Evolutionary conservation across 1,140 invertebrate genomes (phyloP).

Genomic region (Bombus difficillimus): DNA sequence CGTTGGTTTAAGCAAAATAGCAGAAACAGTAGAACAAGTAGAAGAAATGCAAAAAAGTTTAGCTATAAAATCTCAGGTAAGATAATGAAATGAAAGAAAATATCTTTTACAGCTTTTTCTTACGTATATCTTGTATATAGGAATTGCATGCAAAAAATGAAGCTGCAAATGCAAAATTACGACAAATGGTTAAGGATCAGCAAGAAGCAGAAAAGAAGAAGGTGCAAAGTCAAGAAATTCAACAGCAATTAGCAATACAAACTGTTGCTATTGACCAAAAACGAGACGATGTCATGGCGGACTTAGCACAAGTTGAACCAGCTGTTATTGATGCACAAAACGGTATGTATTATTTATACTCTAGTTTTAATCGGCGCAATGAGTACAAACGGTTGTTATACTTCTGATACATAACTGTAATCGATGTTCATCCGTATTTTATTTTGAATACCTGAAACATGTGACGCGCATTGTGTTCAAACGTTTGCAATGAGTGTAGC

Average conservation of each 20-base stretch:
- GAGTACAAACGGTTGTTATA: background rate
- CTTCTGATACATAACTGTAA: background rate
- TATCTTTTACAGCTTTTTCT: background rate
- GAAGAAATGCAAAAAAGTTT: constrained; percentile 99
- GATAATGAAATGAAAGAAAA: background rate
- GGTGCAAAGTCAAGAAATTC: constrained; percentile 98
- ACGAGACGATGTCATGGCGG: constrained; percentile 95
- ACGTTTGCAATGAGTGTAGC: constrained; percentile 85
- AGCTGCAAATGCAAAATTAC: constrained; percentile 98
- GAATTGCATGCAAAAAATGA: constrained; percentile 99
- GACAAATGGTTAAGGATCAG: constrained; percentile 99
- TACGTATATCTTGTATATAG: constrained; percentile 72
- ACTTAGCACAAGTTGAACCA: constrained; percentile 98
- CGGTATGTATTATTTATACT: constrained; percentile 85
- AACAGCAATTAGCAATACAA: constrained; percentile 94
- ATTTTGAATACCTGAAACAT: constrained; percentile 7
- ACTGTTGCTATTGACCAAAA: constrained; percentile 97
- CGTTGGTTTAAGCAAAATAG: constrained; percentile 99
- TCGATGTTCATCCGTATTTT: constrained; percentile 4
- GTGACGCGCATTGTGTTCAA: constrained; percentile 28
- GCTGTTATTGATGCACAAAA: constrained; percentile 99
- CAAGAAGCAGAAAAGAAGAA: constrained; percentile 99
- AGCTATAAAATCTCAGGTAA: constrained; percentile 94
- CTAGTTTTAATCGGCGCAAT: background rate
- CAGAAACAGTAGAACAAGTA: constrained; percentile 99